Evolutionary conservation across 2,797 vertebrate genomes (phyloP).

Genomic region (Sebastes cheni): DNA sequence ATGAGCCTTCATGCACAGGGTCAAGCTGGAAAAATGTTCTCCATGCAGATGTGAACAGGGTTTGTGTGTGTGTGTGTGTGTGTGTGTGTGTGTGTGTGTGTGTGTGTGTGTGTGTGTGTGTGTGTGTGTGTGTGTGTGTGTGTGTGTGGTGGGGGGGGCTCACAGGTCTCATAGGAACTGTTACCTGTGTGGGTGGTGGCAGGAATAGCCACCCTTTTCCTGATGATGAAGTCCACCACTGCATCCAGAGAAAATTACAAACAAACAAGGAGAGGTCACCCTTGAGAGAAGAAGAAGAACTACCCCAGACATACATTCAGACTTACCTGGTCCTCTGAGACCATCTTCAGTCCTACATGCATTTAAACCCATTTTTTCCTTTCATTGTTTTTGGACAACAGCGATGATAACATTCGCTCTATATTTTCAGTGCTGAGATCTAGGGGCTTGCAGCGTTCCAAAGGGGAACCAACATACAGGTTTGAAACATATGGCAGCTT

Average conservation of each 20-base stretch:
- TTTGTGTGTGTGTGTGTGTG: no score
- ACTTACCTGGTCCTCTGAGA: not conserved
- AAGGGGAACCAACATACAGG: not conserved
- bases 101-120: no score
- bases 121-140: no score
- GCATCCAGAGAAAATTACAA: conserved; percentile 55
- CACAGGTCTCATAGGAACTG: conserved; percentile 1
- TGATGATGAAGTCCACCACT: conserved; percentile 77
- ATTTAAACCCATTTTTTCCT: not conserved
- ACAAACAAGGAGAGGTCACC: conserved; percentile 52
- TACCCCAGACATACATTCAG: not conserved
- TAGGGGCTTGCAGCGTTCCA: not conserved
- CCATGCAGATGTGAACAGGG: conserved; percentile 29
- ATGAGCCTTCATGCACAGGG: conserved; percentile 16
- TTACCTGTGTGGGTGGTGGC: conserved; percentile 76
- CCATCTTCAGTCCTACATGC: not conserved
- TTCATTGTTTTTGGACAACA: not conserved
- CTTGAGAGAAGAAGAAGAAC: not conserved
- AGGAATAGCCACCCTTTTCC: conserved; percentile 71
- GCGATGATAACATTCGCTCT: not conserved
- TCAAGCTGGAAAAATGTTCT: not conserved
- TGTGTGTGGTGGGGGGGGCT: not conserved
- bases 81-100: no score
- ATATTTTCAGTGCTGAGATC: not conserved
- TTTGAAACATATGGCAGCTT: no score